Base-by-base conservation (phyloP, 2,888 invertebrate species). In the Strigamia crassipes region DNA sequence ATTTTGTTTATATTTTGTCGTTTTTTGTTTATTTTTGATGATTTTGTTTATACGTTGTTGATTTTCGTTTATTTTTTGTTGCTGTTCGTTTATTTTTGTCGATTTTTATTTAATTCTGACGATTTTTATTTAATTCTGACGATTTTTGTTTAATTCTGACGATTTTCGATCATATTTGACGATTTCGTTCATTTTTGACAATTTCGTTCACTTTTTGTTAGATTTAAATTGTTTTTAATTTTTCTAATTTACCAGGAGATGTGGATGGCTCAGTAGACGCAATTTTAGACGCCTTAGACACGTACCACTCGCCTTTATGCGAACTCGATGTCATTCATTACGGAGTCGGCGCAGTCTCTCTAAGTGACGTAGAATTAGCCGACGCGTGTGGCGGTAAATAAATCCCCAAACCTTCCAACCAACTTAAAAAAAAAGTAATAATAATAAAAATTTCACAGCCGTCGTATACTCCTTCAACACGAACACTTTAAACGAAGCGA, bases 241-340 rank as follows among this genome's bases (percentile, higher is more conserved):
- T 23, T 31, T 77, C 6, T 77, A 27, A 27, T 23, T 77, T 23
- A 77, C 27, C 88, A 92, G 94, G 94, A 27, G 99, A 99, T 89
- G 98, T 99, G 1, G 94, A 96, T 88, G 99, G 99, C 0, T 96
- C 97, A 0, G 92, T 98, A 73, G 99, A 99, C 88, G 98, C 99
- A 0, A 94, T 99, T 84, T 88, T 97, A 83, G 95, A 98, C 87
- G 93, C 96, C 12, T 87, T 99, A 82, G 94, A 94, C 84, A 94
- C 96, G 0, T 99, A 98, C 86, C 90, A 93, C 84, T 91, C 90
- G n/a, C 90, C 91, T 81, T 88, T 88, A 8, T 97, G 97, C 85
- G 91, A 91, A 78, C 89, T 99, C 15, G 93, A 96, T 85, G 88
- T 99, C 3, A 92, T 99, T 46, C 94, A 96, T 87, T 96, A 93